phyloP scores from a whole-genome alignment of 1,140 invertebrate genomes.

The Hestina assimilis region DNA sequence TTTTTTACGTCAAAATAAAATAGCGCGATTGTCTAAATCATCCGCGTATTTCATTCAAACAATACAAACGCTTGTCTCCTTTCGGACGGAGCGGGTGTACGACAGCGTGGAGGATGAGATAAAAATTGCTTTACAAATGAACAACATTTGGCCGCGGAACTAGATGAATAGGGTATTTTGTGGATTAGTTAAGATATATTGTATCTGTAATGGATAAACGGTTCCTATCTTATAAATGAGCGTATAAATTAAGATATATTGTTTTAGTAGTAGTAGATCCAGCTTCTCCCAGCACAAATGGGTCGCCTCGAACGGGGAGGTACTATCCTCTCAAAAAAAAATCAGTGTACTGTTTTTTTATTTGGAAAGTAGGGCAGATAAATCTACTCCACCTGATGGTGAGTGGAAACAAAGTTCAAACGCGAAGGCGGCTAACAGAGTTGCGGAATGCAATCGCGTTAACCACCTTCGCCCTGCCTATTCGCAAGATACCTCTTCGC shows the following conservation, averaged over 20 bases:
- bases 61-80: slow-evolving; percentile 12
- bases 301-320: no score
- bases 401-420: no score
- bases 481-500: no score
- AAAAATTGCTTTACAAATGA: slow-evolving; percentile 27
- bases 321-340: no score
- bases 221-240: slow-evolving; percentile 1
- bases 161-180: slow-evolving; percentile 24
- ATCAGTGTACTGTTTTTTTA: no score
- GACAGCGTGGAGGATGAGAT: background rate
- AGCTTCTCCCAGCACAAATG: background rate
- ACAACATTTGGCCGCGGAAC: slow-evolving; percentile 20
- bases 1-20: slow-evolving; percentile 7
- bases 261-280: background rate
- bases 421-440: no score
- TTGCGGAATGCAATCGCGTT: no score
- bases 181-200: slow-evolving; percentile 24
- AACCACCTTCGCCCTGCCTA: no score
- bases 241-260: background rate
- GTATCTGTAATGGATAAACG: slow-evolving; percentile 21
- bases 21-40: slow-evolving; percentile 1
- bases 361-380: no score
- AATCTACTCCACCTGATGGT: no score
- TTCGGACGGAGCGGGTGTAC: background rate
- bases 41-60: slow-evolving; percentile 16